Conservation (phyloP, 2,113 vertebrate species). For the Pteropus alecto region DNA sequence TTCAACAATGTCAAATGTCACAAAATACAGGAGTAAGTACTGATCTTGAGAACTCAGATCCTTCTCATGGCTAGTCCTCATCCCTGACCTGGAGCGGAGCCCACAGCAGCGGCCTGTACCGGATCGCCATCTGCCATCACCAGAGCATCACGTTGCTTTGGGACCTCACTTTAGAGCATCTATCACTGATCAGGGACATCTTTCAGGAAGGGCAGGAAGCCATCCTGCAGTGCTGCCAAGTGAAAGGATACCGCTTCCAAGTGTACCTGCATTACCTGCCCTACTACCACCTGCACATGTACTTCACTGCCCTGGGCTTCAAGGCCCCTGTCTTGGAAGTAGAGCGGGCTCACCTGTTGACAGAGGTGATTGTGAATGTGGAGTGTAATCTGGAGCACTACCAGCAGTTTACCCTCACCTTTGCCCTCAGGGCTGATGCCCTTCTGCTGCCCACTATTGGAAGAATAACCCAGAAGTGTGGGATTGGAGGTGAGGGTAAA, state of each 20-base stretch:
- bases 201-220: conserved; percentile 79
- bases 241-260: conserved; percentile 82
- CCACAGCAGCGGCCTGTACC: conserved; percentile 82
- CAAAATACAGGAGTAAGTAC: conserved; percentile 50
- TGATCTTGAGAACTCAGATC: conserved; percentile 87
- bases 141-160: too few species aligned
- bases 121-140: background rate
- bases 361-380: conserved; percentile 90
- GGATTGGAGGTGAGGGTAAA: background rate
- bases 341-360: conserved; percentile 90
- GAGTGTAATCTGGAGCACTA: conserved; percentile 82
- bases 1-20: background rate
- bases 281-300: conserved; percentile 91
- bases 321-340: conserved; percentile 87
- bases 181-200: background rate
- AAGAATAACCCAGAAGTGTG: background rate
- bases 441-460: conserved; percentile 71
- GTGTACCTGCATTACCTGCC: conserved; percentile 93
- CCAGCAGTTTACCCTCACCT: conserved; percentile 84
- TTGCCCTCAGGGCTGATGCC: conserved; percentile 86
- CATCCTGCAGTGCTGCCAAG: conserved; percentile 79
- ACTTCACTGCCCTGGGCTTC: conserved; percentile 90
- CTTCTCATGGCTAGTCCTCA: conserved; percentile 84
- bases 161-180: background rate
- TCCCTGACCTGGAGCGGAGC: conserved; percentile 92